Evolutionary conservation across 2,888 invertebrate species (phyloP).

Genomic region (Tenthredo livida): DNA sequence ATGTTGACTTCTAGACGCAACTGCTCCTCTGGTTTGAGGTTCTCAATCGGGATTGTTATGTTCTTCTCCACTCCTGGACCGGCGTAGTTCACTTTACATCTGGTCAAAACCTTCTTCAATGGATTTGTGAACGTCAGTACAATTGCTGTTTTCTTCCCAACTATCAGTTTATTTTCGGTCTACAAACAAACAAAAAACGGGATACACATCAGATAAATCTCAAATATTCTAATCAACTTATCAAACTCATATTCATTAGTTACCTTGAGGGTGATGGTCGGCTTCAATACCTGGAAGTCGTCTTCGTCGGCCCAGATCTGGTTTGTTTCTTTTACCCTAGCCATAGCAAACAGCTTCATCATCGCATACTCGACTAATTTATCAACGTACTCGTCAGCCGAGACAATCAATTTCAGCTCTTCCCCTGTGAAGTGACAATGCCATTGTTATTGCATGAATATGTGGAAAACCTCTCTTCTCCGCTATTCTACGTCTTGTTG

Average conservation of each 20-base stretch:
- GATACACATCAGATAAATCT: not conserved
- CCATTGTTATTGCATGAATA: not conserved
- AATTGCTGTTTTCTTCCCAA: conserved; percentile 80
- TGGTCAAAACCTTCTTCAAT: conserved; percentile 82
- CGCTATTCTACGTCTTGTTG: not conserved
- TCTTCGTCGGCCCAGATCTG: conserved; percentile 92
- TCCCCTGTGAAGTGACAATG: conserved; percentile 78
- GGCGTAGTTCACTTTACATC: conserved; percentile 86
- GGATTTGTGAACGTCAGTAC: conserved; percentile 86
- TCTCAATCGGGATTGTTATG: conserved; percentile 80
- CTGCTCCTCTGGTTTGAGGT: conserved; percentile 80
- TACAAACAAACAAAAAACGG: conserved; percentile 68
- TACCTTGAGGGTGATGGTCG: conserved; percentile 86
- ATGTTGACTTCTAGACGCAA: conserved; percentile 81
- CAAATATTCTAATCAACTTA: not conserved
- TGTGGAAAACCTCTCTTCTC: not conserved
- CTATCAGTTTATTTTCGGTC: conserved; percentile 82
- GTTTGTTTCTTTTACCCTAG: conserved; percentile 88
- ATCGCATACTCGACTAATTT: conserved; percentile 90
- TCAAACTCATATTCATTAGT: conserved; percentile 15
- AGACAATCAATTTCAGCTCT: conserved; percentile 80
- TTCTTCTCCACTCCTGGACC: conserved; percentile 85
- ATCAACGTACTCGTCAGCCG: conserved; percentile 86
- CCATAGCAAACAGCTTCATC: conserved; percentile 89
- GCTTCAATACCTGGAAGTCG: conserved; percentile 89